phyloP scores from a whole-genome alignment of 2,113 vertebrate genomes.

The Cyprinodon tularosa region DNA sequence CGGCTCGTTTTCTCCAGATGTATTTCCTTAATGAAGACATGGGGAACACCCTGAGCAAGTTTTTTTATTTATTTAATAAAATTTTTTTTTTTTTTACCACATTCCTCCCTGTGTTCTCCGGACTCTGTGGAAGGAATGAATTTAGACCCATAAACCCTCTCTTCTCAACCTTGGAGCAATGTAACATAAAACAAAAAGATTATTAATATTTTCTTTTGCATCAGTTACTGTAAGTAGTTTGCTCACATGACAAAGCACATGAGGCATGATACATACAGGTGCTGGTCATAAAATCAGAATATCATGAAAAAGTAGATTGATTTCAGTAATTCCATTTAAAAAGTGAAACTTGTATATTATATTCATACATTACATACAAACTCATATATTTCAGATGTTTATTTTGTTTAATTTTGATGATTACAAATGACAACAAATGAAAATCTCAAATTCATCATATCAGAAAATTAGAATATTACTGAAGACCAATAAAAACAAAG shows the following conservation, averaged over 20 bases:
- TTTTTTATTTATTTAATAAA: neutral
- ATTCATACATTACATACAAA: no score
- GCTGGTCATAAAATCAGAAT: no score
- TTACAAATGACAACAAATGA: no score
- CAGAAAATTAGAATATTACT: no score
- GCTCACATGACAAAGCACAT: neutral
- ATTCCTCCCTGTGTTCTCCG: conserved; percentile 41
- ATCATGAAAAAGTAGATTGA: no score
- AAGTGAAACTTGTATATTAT: no score
- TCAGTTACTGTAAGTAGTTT: neutral
- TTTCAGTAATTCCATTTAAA: no score
- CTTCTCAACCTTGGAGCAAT: neutral
- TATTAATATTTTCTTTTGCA: conserved; percentile 10
- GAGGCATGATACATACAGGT: neutral
- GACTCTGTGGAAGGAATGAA: conserved; percentile 7
- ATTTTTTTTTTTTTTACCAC: conserved; percentile 15
- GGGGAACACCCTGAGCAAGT: conserved; percentile 32
- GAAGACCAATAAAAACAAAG: no score
- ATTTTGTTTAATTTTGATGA: no score
- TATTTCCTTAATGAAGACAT: conserved; percentile 46
- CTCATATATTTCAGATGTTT: no score
- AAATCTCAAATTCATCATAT: no score
- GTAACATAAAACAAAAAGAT: neutral
- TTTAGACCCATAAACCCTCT: neutral
- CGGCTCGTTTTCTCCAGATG: conserved; percentile 58